A percentile compares a stretch with the other conserved stretches of the same genome.
Evolutionary conservation across 30 jellyfish, hydroid and myxozoan genomes (phyloP).

Genomic region (Hydractinia echinata): DNA sequence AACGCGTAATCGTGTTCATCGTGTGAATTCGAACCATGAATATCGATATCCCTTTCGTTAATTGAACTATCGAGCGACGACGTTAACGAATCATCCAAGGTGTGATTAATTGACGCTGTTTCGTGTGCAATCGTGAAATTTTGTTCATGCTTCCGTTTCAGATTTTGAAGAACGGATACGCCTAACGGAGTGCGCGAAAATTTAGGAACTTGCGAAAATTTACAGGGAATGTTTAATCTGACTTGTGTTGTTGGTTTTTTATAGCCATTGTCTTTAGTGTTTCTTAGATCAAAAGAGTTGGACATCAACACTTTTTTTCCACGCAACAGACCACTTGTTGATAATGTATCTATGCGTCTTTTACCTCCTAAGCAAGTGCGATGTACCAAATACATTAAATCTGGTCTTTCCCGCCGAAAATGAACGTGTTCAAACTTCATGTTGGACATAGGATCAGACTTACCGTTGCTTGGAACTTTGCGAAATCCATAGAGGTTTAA

Average conservation of each 20-base stretch:
- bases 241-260: neutral
- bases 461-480: constrained; percentile 58
- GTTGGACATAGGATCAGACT: constrained; percentile 83
- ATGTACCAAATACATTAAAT: constrained; percentile 78
- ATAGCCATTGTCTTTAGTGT: neutral
- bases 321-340: constrained; percentile 3
- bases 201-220: neutral
- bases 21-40: neutral
- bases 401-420: constrained; percentile 97
- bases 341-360: neutral
- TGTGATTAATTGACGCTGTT: neutral
- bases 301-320: neutral
- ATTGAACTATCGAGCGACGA: neutral
- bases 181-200: neutral
- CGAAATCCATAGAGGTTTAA: constrained; percentile 92
- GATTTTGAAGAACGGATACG: constrained; percentile 4
- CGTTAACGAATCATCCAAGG: neutral
- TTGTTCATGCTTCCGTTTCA: neutral
- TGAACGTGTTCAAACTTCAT: constrained; percentile 96
- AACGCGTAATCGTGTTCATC: constrained; percentile 87
- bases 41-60: neutral
- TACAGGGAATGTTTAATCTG: neutral
- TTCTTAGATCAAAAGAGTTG: neutral
- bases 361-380: constrained; percentile 72
- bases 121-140: neutral